Conservation (phyloP, 1,140 invertebrate genomes). For the Scaptomyza pallida region DNA sequence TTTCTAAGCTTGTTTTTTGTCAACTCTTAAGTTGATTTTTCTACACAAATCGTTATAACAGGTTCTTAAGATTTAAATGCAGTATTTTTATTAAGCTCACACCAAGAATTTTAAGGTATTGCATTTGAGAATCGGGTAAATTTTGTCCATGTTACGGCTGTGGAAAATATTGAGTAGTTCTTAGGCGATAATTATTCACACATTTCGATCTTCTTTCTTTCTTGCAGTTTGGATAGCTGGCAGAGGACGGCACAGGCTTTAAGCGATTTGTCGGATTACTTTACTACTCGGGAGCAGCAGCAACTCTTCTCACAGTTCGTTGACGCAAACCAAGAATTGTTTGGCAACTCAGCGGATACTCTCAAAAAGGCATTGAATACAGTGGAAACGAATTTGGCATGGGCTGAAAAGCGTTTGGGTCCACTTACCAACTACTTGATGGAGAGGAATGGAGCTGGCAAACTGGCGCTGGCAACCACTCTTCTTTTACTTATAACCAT, state of each 20-base stretch:
- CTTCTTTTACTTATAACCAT: slow-evolving; percentile 29
- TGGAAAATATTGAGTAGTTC: no score
- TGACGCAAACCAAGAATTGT: slow-evolving; percentile 32
- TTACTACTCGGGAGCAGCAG: slow-evolving; percentile 84
- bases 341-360: slow-evolving; percentile 35
- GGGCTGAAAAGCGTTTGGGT: slow-evolving; percentile 45
- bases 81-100: no score
- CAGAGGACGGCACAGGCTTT: slow-evolving; percentile 78
- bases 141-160: no score
- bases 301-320: slow-evolving; percentile 51
- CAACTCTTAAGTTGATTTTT: no score
- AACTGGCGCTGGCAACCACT: not conserved
- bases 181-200: no score
- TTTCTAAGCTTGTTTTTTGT: not conserved
- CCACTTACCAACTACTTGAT: slow-evolving; percentile 35
- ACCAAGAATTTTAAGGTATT: no score
- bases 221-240: slow-evolving; percentile 73
- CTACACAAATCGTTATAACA: no score
- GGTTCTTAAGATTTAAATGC: no score
- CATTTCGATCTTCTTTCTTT: no score
- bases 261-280: slow-evolving; percentile 82
- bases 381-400: slow-evolving; percentile 52
- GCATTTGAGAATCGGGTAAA: no score
- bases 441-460: slow-evolving; percentile 26
- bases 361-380: slow-evolving; percentile 31